These are phyloP conservation scores for Apaloderma vittatum DNA, from an alignment of 2,113 vertebrate genomes.

Conservation along the genomic window DNA sequence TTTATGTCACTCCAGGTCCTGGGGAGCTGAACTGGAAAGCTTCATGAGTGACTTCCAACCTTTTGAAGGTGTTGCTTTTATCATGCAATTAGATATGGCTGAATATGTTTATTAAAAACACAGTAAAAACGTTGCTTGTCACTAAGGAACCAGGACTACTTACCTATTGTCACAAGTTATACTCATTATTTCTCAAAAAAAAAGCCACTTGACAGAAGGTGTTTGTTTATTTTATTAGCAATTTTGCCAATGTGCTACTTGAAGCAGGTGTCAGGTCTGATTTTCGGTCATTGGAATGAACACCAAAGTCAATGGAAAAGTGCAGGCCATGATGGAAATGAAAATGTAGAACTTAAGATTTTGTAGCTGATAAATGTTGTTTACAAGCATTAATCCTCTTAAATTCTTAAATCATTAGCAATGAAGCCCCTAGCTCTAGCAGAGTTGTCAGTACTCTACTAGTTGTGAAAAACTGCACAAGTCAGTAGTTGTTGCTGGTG, in stretches of 20 bases:
- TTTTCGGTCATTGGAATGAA: neutral
- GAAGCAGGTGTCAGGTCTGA: neutral
- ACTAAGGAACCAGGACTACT: neutral
- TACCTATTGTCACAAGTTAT: neutral
- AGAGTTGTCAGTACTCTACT: neutral
- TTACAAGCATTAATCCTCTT: slow-evolving; percentile 15
- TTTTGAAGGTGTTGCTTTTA: neutral
- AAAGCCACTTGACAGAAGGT: neutral
- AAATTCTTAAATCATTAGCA: neutral
- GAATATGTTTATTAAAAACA: neutral
- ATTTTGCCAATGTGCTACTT: neutral
- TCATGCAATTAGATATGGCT: neutral
- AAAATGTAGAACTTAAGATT: slow-evolving; percentile 1
- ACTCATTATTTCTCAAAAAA: neutral
- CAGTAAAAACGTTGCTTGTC: neutral
- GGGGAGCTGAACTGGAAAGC: neutral
- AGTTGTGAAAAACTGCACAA: neutral
- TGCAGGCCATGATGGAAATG: neutral
- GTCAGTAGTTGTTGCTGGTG: neutral
- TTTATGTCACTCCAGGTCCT: neutral
- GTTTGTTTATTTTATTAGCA: neutral
- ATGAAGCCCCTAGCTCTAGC: neutral
- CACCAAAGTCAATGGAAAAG: neutral
- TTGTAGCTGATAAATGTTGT: slow-evolving; percentile 16
- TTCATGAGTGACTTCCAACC: neutral